Base-by-base conservation (phyloP, 2,113 vertebrate genomes). In the Tachysurus vachellii region DNA sequence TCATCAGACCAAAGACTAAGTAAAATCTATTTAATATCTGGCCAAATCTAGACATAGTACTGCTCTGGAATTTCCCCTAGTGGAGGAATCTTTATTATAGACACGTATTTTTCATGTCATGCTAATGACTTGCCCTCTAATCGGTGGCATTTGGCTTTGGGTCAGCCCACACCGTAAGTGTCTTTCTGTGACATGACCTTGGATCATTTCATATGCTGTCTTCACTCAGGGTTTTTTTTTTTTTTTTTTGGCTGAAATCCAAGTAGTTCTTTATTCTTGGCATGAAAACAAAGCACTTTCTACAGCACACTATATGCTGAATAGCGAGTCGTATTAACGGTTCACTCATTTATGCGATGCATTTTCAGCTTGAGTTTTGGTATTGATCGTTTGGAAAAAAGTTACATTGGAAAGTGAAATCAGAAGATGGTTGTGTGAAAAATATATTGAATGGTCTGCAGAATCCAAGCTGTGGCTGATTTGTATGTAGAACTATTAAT, bases 111-210 rank as follows among this genome's bases (percentile, higher is more conserved):
- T 21, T 21, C n/a, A 28, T 44, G 14, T 66, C 75, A 71, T 70
- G 50, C 59, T 79, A 85, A 85, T 79, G 59, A 73, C 64, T 28
- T 86, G 64, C 64, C 77, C 54, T 86, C 64, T 71, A 59, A 61
- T 86, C 23, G 23, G 19, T 71, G 23, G n/a, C 66, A 68, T 61
- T 57, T 53, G 86, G 68, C 68, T 64, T 82, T 36, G 42, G 79
- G 79, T 59, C 85, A 82, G 12, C 36, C 53, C 66, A 56, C 26
- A 50, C 36, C 10, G 36, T 82, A 75, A 31, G 79, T 44, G 1
- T 42, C 56, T 76, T 76, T 50, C 86, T 53, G 1, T 59, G 80
- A 73, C 57, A 61, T 53, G 80, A 75, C 68, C 80, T 87, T 47
- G 44, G 68, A 83, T 61, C 71, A 56, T 77, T 75, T 87, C 61